A percentile compares a stretch with the other conserved stretches of the same genome.
Conservation (phyloP, 1,140 invertebrate species). For the Drosophila bifasciata region DNA sequence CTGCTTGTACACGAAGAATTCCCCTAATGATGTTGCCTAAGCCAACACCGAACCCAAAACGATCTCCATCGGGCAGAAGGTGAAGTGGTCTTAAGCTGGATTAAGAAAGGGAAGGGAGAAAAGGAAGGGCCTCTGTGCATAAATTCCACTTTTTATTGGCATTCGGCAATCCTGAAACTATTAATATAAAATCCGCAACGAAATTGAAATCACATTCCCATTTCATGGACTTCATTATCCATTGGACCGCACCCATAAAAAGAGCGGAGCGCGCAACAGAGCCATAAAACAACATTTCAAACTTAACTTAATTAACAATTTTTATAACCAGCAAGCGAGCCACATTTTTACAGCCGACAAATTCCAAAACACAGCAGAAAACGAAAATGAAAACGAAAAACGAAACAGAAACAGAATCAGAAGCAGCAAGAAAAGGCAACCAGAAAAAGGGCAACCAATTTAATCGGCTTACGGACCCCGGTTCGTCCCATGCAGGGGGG, state of each 20-base stretch:
- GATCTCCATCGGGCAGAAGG: conserved; percentile 19
- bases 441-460: conserved; percentile 52
- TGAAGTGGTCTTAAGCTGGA: conserved; percentile 2
- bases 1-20: conserved; percentile 32
- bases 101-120: conserved; percentile 10
- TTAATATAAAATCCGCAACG: conserved; percentile 1
- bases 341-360: conserved; percentile 47
- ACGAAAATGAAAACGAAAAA: conserved; percentile 31
- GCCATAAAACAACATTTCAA: conserved; percentile 67
- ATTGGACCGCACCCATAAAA: conserved; percentile 42
- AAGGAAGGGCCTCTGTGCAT: background rate
- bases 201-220: conserved; percentile 33
- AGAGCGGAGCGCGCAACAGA: conserved; percentile 21
- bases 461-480: conserved; percentile 56
- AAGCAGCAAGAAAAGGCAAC: conserved; percentile 8
- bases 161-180: background rate
- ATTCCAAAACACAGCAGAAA: conserved; percentile 40
- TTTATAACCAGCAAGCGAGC: conserved; percentile 52
- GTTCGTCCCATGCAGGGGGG: background rate
- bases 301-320: conserved; percentile 73
- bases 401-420: conserved; percentile 13
- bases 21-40: conserved; percentile 62
- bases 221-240: conserved; percentile 39
- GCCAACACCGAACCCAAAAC: conserved; percentile 14
- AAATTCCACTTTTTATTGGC: conserved; percentile 11